A percentile compares a stretch with the other conserved stretches of the same genome.
Conservation (phyloP, 2,888 invertebrate species). For the Tenthredo livida region DNA sequence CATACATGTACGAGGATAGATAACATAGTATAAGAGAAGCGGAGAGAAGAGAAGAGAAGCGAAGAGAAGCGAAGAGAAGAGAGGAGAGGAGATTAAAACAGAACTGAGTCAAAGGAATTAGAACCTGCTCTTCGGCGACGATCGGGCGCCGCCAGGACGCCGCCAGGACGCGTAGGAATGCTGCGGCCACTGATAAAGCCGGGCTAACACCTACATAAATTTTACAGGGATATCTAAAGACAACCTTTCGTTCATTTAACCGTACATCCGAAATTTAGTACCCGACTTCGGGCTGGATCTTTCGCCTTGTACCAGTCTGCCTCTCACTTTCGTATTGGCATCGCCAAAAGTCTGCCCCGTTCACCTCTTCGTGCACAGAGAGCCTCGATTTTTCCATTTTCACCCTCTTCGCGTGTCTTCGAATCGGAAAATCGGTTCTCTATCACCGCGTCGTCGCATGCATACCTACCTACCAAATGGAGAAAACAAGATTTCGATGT, state of each 20-base stretch:
- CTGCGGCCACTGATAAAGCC: constrained; percentile 76
- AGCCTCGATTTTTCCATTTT: not conserved
- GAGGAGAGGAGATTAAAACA: constrained; percentile 38
- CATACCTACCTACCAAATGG: no score
- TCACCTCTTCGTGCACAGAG: no score
- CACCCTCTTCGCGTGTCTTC: not conserved
- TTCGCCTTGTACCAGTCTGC: not conserved
- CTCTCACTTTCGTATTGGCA: not conserved
- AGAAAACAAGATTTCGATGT: constrained; percentile 57
- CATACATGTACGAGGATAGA: constrained; percentile 10
- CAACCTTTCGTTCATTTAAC: constrained; percentile 75
- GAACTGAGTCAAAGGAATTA: constrained; percentile 69
- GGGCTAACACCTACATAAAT: constrained; percentile 78
- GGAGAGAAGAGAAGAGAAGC: not conserved
- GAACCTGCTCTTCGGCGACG: constrained; percentile 77
- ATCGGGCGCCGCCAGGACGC: constrained; percentile 67
- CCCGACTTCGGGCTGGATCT: constrained; percentile 35
- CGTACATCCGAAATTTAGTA: constrained; percentile 75
- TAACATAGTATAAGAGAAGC: not conserved
- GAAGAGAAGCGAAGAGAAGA: not conserved
- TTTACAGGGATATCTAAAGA: constrained; percentile 70
- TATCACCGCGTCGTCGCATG: no score
- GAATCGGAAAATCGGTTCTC: not conserved
- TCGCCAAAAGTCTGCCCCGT: no score
- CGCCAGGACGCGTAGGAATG: constrained; percentile 76